phyloP scores from a whole-genome alignment of 2,113 vertebrate genomes.

The Rutilus rutilus region DNA sequence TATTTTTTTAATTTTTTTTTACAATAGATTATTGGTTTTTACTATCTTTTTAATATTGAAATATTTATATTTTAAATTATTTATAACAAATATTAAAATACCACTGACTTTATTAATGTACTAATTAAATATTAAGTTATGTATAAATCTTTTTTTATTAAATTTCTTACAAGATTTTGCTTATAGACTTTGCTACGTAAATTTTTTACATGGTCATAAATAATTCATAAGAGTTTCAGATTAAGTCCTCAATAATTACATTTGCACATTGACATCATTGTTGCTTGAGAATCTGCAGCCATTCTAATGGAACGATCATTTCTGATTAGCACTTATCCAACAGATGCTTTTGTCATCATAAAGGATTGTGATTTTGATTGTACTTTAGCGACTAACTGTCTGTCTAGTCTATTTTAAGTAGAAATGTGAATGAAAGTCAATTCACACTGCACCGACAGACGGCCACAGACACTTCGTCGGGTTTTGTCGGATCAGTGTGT shows the following conservation, averaged over 20 bases:
- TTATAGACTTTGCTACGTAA: background rate
- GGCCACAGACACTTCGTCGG: too few relatives aligned
- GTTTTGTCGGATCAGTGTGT: too few relatives aligned
- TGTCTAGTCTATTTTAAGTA: background rate
- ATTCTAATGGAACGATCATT: background rate
- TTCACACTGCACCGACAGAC: too few relatives aligned
- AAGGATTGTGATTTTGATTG: constrained; percentile 2
- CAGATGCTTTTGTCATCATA: background rate
- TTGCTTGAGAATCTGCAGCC: too few relatives aligned
- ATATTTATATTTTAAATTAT: background rate
- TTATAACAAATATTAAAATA: background rate
- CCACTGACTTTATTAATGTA: too few relatives aligned
- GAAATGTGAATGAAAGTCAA: background rate
- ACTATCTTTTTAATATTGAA: background rate
- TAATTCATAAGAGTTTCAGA: background rate
- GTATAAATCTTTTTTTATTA: background rate
- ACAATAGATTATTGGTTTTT: background rate
- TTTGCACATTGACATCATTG: background rate
- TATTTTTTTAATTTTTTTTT: background rate
- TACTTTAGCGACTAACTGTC: background rate
- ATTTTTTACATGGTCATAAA: background rate
- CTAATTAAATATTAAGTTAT: background rate
- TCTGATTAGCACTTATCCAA: background rate
- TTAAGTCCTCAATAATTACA: background rate
- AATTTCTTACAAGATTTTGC: background rate